Conservation (phyloP, 2,113 vertebrate species). For the Tetrao urogallus region DNA sequence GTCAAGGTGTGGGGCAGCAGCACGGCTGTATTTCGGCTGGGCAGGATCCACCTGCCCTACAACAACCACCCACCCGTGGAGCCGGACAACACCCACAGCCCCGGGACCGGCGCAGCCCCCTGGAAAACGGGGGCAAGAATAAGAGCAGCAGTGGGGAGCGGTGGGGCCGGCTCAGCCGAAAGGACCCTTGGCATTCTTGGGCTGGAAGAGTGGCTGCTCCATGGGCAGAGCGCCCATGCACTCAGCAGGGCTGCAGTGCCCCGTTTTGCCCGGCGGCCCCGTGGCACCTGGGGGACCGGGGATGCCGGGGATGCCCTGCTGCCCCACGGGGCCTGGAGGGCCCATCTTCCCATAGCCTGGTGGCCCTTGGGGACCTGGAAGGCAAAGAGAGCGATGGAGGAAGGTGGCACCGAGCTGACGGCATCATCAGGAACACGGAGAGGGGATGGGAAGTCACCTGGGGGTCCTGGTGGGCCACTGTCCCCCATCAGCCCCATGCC, state of each 20-base stretch:
- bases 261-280: conserved; percentile 87
- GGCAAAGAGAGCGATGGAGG: not conserved
- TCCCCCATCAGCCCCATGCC: conserved; percentile 92
- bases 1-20: not conserved
- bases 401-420: fast-evolving
- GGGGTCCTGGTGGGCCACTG: conserved; percentile 87
- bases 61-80: not conserved
- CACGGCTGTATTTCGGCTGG: not conserved
- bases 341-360: conserved; percentile 95
- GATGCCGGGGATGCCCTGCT: conserved; percentile 94
- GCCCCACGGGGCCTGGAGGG: conserved; percentile 88
- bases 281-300: conserved; percentile 84
- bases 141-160: not conserved
- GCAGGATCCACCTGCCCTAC: conserved; percentile 53
- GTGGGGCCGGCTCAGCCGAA: conserved; percentile 69
- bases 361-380: conserved; percentile 88
- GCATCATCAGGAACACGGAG: fast-evolving
- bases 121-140: conserved; percentile 42
- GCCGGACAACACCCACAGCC: not conserved
- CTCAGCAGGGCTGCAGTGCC: conserved; percentile 91
- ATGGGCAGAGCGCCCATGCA: conserved; percentile 87
- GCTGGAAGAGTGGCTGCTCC: conserved; percentile 86
- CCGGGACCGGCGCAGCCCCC: not conserved
- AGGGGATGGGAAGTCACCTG: conserved; percentile 78
- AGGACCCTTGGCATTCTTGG: conserved; percentile 92